Evolutionary conservation across 2,113 vertebrate species (phyloP).

Genomic region (Grus americana): DNA sequence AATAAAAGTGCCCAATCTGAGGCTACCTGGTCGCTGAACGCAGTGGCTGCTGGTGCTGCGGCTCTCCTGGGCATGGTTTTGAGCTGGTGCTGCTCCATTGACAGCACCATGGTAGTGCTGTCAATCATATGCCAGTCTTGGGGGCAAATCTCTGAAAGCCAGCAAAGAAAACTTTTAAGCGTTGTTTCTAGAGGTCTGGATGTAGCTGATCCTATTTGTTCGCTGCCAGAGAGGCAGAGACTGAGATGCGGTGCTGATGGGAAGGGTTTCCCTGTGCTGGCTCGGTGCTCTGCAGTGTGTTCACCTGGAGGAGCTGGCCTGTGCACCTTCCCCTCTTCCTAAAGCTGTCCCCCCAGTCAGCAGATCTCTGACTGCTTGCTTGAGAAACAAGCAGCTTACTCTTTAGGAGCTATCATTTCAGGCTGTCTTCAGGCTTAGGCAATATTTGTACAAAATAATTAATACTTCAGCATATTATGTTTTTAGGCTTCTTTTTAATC

Average conservation of each 20-base stretch:
- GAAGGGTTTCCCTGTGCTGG: background rate
- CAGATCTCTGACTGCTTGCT: background rate
- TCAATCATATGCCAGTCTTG: rapidly evolving
- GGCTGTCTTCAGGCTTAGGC: background rate
- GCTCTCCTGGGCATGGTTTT: rapidly evolving
- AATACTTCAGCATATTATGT: background rate
- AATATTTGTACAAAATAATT: background rate
- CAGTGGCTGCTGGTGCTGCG: rapidly evolving
- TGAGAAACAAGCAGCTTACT: background rate
- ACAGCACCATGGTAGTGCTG: rapidly evolving
- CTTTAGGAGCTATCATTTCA: background rate
- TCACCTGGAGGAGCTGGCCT: background rate
- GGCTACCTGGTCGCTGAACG: rapidly evolving
- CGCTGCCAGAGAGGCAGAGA: background rate
- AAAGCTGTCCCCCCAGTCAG: background rate
- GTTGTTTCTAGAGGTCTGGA: background rate
- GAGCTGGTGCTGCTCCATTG: rapidly evolving
- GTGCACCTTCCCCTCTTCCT: background rate
- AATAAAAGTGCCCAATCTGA: background rate
- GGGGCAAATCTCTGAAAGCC: background rate
- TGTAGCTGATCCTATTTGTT: background rate
- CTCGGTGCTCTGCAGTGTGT: rapidly evolving
- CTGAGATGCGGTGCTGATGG: background rate
- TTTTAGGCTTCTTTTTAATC: background rate
- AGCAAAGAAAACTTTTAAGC: background rate